Conservation (phyloP, 2,888 invertebrate genomes). For the Lydus trimaculatus region DNA sequence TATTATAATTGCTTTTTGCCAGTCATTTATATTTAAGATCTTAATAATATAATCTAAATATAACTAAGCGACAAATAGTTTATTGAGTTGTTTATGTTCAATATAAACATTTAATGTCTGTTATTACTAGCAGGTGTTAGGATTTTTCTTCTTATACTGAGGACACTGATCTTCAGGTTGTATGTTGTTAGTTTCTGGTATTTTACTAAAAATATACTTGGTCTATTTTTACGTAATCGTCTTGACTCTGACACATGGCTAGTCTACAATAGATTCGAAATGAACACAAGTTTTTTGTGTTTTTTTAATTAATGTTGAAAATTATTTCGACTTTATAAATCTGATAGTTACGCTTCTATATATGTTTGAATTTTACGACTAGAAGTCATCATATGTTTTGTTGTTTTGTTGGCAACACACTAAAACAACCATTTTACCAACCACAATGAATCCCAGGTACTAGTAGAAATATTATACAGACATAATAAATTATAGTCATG, state of each 20-base stretch:
- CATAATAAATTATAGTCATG: conserved; percentile 33
- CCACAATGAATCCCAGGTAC: conserved; percentile 33
- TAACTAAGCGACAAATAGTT: not conserved
- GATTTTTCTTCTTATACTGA: not conserved
- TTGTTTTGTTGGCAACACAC: conserved; percentile 7
- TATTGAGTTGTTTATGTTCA: not conserved
- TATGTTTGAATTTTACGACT: not conserved
- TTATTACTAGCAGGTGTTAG: not conserved
- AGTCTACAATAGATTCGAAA: not conserved
- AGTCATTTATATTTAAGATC: not conserved
- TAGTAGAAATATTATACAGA: conserved; percentile 41
- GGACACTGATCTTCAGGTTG: too few relatives aligned
- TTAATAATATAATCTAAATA: not conserved
- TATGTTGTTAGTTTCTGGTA: too few relatives aligned
- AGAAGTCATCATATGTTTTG: not conserved
- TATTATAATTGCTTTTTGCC: not conserved
- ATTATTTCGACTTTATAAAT: not conserved
- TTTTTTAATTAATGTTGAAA: not conserved
- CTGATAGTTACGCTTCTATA: not conserved
- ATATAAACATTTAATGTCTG: not conserved
- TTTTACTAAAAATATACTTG: too few relatives aligned
- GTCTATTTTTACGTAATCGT: too few relatives aligned
- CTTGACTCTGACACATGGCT: too few relatives aligned
- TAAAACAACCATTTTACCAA: conserved; percentile 5
- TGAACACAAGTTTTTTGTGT: not conserved